phyloP scores from a whole-genome alignment of 2,113 vertebrate genomes.

The Panthera leo region DNA sequence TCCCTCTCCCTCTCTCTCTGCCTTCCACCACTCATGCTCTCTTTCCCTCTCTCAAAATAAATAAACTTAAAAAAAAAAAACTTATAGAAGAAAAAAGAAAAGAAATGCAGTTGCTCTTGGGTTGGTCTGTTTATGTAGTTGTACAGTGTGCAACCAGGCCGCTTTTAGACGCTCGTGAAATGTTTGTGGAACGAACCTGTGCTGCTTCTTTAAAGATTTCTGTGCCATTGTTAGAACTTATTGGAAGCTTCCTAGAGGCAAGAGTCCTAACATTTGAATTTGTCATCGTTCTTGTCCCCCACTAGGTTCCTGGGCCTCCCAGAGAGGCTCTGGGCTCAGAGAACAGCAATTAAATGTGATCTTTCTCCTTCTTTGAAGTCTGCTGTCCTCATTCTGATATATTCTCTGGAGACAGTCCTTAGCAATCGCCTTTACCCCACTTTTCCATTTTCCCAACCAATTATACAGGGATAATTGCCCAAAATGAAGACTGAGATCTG shows the following conservation, averaged over 20 bases:
- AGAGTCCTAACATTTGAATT: neutral
- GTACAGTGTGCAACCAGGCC: rapidly evolving
- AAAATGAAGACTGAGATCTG: neutral
- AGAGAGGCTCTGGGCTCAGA: neutral
- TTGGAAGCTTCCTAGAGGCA: neutral
- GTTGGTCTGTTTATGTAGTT: rapidly evolving
- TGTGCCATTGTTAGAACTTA: neutral
- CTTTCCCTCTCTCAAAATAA: no score
- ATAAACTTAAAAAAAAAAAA: no score
- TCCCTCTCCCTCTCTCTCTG: no score
- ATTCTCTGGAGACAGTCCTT: neutral
- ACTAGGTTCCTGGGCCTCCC: neutral
- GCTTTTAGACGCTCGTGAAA: neutral
- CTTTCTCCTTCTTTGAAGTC: neutral
- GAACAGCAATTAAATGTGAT: neutral
- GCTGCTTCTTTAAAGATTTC: neutral
- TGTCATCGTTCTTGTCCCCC: neutral
- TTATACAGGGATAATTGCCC: neutral
- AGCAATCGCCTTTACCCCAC: neutral
- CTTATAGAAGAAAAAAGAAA: no score
- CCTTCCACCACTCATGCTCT: no score
- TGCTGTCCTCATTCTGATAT: neutral
- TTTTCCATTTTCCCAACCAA: neutral
- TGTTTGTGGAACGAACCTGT: neutral
- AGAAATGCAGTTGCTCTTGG: neutral